Percentiles rank a stretch among this genome's conserved stretches.
Conservation (phyloP, 2,797 vertebrate species). For the Bucorvus abyssinicus region DNA sequence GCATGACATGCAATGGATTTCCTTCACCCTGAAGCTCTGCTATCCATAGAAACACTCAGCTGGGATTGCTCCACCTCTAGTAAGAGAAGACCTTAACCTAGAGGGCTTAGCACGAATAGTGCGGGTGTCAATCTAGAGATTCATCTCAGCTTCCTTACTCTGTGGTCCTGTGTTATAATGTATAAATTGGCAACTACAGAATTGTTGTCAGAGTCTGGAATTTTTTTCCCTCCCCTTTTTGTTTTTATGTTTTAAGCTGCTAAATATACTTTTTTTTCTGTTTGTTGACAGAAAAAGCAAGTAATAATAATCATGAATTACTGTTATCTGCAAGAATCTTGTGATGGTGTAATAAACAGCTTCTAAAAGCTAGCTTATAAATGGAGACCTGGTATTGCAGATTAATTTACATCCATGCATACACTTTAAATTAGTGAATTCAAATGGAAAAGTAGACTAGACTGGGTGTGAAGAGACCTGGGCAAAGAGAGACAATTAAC, state of each 20-base stretch:
- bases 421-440: neutral
- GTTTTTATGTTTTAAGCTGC: neutral
- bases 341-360: neutral
- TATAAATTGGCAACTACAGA: neutral
- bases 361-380: neutral
- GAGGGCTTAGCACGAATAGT: neutral
- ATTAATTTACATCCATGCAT: neutral
- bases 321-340: neutral
- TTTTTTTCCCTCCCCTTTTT: too few species aligned
- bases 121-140: neutral
- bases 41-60: neutral
- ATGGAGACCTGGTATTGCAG: neutral
- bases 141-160: neutral
- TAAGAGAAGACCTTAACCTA: neutral
- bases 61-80: neutral
- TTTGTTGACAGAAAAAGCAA: neutral
- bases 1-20: neutral
- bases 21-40: neutral
- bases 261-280: neutral
- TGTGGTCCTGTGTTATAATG: neutral
- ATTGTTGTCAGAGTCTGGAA: neutral
- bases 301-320: neutral
- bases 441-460: neutral
- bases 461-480: neutral
- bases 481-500: neutral